Conservation (phyloP, 1,140 invertebrate species). For the Dinoponera quadriceps region DNA sequence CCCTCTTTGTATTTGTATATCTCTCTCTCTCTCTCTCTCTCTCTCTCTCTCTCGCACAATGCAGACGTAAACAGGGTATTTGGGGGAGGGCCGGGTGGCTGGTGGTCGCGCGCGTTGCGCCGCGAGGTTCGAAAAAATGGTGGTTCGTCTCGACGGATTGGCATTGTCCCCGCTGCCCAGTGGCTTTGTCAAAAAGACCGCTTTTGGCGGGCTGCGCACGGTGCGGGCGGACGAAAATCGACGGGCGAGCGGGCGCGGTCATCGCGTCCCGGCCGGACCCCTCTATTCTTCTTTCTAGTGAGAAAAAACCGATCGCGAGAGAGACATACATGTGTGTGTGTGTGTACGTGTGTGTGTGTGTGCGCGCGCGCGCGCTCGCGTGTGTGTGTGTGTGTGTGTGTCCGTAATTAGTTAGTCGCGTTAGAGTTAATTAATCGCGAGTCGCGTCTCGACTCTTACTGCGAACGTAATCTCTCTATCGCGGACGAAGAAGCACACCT, state of each 20-base stretch:
- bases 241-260: slow-evolving; percentile 12
- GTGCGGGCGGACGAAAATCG: slow-evolving; percentile 75
- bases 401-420: no score
- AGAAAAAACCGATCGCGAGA: slow-evolving; percentile 64
- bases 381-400: no score
- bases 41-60: slow-evolving; percentile 60
- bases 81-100: background rate
- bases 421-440: background rate
- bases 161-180: slow-evolving; percentile 81
- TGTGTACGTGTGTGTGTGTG: no score
- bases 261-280: background rate
- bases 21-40: background rate
- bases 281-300: slow-evolving; percentile 60
- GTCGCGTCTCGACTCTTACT: slow-evolving; percentile 49
- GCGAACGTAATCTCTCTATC: slow-evolving; percentile 48
- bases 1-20: slow-evolving; percentile 44
- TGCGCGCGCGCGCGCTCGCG: no score
- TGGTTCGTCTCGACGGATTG: slow-evolving; percentile 42
- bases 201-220: slow-evolving; percentile 81
- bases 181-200: slow-evolving; percentile 82
- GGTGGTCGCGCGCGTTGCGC: slow-evolving; percentile 38
- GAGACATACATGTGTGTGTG: background rate
- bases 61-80: slow-evolving; percentile 79
- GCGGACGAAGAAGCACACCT: slow-evolving; percentile 56
- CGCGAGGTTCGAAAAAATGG: slow-evolving; percentile 77